Conservation (phyloP, 2,888 invertebrate species). For the Acleris literana region DNA sequence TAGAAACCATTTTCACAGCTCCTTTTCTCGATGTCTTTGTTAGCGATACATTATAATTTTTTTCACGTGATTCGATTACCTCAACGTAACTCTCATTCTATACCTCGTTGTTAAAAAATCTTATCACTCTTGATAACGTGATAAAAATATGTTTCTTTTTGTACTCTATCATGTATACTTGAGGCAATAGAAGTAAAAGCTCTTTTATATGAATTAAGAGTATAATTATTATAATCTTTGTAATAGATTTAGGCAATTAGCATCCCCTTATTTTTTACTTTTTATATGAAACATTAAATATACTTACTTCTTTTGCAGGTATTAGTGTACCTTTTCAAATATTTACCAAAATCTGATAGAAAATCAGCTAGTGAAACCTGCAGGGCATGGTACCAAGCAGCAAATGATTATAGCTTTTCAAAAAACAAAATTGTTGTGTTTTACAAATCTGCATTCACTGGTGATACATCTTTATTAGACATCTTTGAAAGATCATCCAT, state of each 20-base stretch:
- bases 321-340: slow-evolving; percentile 85
- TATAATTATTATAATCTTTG: too few species aligned
- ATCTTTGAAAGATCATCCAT: slow-evolving; percentile 70
- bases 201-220: too few species aligned
- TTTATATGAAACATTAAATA: too few species aligned
- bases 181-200: too few species aligned
- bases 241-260: too few species aligned
- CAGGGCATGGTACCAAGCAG: slow-evolving; percentile 86
- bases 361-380: slow-evolving; percentile 86
- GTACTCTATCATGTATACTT: too few species aligned
- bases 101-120: not conserved
- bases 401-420: slow-evolving; percentile 84
- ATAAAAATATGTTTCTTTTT: too few species aligned
- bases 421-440: slow-evolving; percentile 80
- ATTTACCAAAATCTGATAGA: slow-evolving; percentile 85
- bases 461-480: slow-evolving; percentile 67
- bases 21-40: slow-evolving; percentile 54
- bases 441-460: slow-evolving; percentile 69
- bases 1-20: not conserved
- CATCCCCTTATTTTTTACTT: too few species aligned
- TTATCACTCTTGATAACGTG: too few species aligned
- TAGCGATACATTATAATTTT: slow-evolving; percentile 52
- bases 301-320: slow-evolving; percentile 70
- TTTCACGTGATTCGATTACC: slow-evolving; percentile 67
- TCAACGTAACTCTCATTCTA: slow-evolving; percentile 18